These are phyloP conservation scores for Pseudotriccus pelzelni DNA, from an alignment of 2,797 vertebrate genomes.

Conservation along the genomic window DNA sequence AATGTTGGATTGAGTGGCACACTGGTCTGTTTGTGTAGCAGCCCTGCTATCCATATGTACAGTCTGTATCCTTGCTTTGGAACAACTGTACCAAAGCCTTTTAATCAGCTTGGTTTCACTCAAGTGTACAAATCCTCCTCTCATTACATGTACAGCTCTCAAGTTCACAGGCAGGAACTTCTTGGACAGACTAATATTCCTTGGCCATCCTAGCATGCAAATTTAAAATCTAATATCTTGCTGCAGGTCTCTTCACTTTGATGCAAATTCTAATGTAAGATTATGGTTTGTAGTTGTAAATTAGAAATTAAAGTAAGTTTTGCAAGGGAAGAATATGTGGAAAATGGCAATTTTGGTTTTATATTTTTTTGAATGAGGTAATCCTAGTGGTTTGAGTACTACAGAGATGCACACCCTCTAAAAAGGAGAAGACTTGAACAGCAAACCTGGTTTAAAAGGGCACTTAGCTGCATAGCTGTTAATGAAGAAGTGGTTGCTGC, in stretches of 20 bases:
- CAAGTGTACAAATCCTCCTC: slow-evolving; percentile 69
- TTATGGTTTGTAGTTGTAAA: slow-evolving; percentile 72
- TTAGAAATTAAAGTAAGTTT: slow-evolving; percentile 65
- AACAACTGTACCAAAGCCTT: slow-evolving; percentile 31
- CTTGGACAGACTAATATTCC: slow-evolving; percentile 70
- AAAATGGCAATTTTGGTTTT: slow-evolving; percentile 37
- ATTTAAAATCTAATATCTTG: slow-evolving; percentile 76
- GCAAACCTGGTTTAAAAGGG: background rate
- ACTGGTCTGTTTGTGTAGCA: background rate
- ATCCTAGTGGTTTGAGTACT: background rate
- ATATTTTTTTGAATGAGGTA: background rate
- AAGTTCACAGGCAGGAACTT: slow-evolving; percentile 68
- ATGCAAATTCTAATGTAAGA: slow-evolving; percentile 73
- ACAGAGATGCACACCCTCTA: background rate
- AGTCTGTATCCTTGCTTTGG: background rate
- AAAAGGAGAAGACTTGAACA: background rate
- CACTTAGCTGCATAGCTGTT: background rate
- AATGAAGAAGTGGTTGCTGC: background rate
- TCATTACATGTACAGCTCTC: slow-evolving; percentile 60
- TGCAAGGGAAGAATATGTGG: background rate
- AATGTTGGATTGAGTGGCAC: background rate
- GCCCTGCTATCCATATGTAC: background rate
- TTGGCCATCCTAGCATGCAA: slow-evolving; percentile 71
- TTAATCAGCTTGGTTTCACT: slow-evolving; percentile 73
- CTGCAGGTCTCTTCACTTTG: slow-evolving; percentile 70